Evolutionary conservation across 2,113 vertebrate genomes (phyloP), one percentile per base, ranked within the genome.

Genomic region (Caranx ignobilis): DNA sequence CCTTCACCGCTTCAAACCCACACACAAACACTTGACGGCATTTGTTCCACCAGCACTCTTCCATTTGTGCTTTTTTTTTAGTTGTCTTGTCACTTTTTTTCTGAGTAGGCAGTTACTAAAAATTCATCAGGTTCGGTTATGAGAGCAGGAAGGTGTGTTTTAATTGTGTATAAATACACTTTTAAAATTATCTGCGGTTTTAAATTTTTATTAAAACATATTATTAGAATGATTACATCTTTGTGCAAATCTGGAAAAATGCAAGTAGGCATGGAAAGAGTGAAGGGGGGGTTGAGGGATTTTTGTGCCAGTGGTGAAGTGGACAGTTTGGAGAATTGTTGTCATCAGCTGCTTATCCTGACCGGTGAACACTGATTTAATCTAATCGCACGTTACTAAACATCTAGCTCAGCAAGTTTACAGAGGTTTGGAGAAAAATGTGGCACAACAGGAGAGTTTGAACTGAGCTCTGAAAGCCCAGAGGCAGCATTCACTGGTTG

Each of bases 381-480:
- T 18, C 1, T 26, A 34, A 43, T 70, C n/a, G 64, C 34, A 16
- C 62, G 2, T n/a, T 0, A 0, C 9, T 15, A 37, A n/a, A 50
- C 47, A 6, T 66, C 2, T 2, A 3, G 10, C 47, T 81, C 26
- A 45, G 52, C 26, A 52, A 6, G 3, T 68, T 81, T 8, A 56
- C 37, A 1, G 13, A 41, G 2, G 16, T 54, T 63, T n/a, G 5
- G 1, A 88, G 48, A 71, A 62, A 62, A 26, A 35, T 71, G 31
- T 78, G 66, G 34, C 31, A 18, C 66, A 75, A 71, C 55, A 35
- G 19, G 68, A 43, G 4, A 16, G 57, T 6, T 39, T 19, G 12
- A 26, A 41, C 18, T 66, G 16, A 74, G 62, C 31, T 73, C 48
- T 41, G 57, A 77, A 73, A 71, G 50, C 1, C 72, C 56, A 52